Percentiles rank a stretch among this genome's conserved stretches.
Conservation (phyloP, 1,140 invertebrate species). For the Cyrtorhinus lividipennis region DNA sequence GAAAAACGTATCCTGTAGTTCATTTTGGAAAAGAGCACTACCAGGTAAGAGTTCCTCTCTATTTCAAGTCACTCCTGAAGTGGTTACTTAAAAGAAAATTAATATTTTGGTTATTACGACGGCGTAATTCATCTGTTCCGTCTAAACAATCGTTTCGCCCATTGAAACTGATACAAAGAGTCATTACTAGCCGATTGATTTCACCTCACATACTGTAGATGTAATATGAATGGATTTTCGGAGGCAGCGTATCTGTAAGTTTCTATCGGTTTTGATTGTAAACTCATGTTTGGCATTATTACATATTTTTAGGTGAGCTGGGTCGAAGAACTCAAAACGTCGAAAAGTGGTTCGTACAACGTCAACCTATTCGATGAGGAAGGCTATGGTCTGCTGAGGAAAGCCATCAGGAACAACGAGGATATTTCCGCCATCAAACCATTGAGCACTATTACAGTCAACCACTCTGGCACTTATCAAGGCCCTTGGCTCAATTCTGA, state of each 20-base stretch:
- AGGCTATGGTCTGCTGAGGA: slow-evolving; percentile 65
- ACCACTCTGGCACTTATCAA: slow-evolving; percentile 73
- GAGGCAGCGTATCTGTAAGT: no score
- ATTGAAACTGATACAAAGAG: no score
- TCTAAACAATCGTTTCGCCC: no score
- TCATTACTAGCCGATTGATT: no score
- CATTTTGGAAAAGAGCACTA: slow-evolving; percentile 51
- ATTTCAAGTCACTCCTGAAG: neutral
- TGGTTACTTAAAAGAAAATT: neutral
- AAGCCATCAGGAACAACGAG: slow-evolving; percentile 53
- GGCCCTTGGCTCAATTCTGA: slow-evolving; percentile 88
- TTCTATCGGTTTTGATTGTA: no score
- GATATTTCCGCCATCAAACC: slow-evolving; percentile 51
- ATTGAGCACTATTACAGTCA: slow-evolving; percentile 55
- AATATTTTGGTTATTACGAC: neutral
- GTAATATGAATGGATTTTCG: no score
- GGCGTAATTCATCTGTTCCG: no score
- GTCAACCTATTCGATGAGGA: slow-evolving; percentile 84
- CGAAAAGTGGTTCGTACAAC: slow-evolving; percentile 58
- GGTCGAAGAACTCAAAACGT: slow-evolving; percentile 70
- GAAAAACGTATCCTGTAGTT: slow-evolving; percentile 62
- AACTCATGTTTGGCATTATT: slow-evolving; percentile 21
- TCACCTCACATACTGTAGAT: no score
- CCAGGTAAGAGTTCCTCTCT: slow-evolving; percentile 40
- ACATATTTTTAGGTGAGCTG: slow-evolving; percentile 58